Percentiles rank a stretch among this genome's conserved stretches.
phyloP scores from a whole-genome alignment of 2,797 vertebrate genomes.

The Kryptolebias ocellatus region DNA sequence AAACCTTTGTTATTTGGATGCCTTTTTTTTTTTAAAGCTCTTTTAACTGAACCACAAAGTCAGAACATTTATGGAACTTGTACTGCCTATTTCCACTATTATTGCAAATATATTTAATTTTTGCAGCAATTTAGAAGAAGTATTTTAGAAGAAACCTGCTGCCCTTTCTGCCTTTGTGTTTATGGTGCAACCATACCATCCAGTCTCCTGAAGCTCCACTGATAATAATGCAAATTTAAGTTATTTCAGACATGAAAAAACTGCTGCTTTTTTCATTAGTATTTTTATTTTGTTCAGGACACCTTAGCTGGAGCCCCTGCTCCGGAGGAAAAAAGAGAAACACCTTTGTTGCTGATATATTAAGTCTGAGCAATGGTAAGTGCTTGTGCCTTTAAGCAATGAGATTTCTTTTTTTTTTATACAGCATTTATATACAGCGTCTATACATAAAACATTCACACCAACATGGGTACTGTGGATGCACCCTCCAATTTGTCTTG shows the following conservation, averaged over 20 bases:
- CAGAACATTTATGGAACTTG: too few relatives aligned
- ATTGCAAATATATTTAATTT: not conserved
- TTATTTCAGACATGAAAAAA: slow-evolving; percentile 65
- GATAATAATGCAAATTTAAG: slow-evolving; percentile 31
- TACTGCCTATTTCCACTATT: too few relatives aligned
- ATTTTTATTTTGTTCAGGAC: slow-evolving; percentile 80
- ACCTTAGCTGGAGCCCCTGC: slow-evolving; percentile 75
- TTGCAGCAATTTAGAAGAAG: too few relatives aligned
- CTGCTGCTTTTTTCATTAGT: slow-evolving; percentile 72
- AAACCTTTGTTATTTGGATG: not conserved
- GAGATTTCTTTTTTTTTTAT: slow-evolving; percentile 77
- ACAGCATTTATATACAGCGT: slow-evolving; percentile 89
- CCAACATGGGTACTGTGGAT: slow-evolving; percentile 70
- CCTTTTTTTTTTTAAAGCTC: not conserved
- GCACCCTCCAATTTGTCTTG: slow-evolving; percentile 58
- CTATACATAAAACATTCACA: slow-evolving; percentile 86
- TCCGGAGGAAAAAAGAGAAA: slow-evolving; percentile 64
- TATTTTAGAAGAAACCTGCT: slow-evolving; percentile 1
- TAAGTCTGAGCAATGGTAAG: slow-evolving; percentile 81
- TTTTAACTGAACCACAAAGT: too few relatives aligned
- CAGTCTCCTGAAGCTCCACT: slow-evolving; percentile 14
- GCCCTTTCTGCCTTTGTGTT: not conserved
- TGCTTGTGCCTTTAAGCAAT: slow-evolving; percentile 84
- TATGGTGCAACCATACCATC: slow-evolving; percentile 16
- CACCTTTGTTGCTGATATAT: slow-evolving; percentile 82